Percentiles rank a stretch among this genome's conserved stretches.
phyloP scores from a whole-genome alignment of 2,113 vertebrate species.

The Misgurnus mizolepis region DNA sequence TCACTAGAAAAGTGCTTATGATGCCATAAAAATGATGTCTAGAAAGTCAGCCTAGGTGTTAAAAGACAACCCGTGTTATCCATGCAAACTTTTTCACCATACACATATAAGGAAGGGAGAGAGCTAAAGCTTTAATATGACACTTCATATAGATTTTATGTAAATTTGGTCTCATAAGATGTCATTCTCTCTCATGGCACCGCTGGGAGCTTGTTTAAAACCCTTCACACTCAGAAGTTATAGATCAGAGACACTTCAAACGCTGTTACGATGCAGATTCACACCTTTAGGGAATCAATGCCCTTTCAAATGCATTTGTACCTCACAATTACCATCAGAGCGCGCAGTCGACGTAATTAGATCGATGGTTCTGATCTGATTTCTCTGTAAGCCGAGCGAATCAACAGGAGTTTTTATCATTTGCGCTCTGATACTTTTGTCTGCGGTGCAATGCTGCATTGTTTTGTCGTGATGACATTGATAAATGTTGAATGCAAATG shows the following conservation, averaged over 20 bases:
- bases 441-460: slow-evolving; percentile 3
- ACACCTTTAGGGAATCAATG: slow-evolving; percentile 15
- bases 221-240: slow-evolving; percentile 20
- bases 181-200: not conserved
- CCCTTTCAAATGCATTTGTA: slow-evolving; percentile 44
- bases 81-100: no score
- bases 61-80: no score
- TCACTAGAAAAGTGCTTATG: no score
- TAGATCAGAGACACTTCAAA: slow-evolving; percentile 17
- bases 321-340: slow-evolving; percentile 44
- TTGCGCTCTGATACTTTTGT: slow-evolving; percentile 3
- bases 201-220: not conserved
- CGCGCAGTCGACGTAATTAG: slow-evolving; percentile 45
- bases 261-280: not conserved
- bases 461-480: slow-evolving; percentile 42
- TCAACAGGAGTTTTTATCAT: slow-evolving; percentile 19
- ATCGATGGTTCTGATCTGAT: slow-evolving; percentile 51
- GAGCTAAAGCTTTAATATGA: no score
- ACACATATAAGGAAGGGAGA: no score
- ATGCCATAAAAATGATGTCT: no score
- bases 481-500: slow-evolving; percentile 50
- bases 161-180: no score
- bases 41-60: no score
- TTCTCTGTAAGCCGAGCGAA: slow-evolving; percentile 43
- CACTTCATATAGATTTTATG: no score